A percentile compares a stretch with the other conserved stretches of the same genome.
These are phyloP conservation scores for Garrulus glandarius DNA, from an alignment of 2,797 vertebrate species.

Conservation along the genomic window DNA sequence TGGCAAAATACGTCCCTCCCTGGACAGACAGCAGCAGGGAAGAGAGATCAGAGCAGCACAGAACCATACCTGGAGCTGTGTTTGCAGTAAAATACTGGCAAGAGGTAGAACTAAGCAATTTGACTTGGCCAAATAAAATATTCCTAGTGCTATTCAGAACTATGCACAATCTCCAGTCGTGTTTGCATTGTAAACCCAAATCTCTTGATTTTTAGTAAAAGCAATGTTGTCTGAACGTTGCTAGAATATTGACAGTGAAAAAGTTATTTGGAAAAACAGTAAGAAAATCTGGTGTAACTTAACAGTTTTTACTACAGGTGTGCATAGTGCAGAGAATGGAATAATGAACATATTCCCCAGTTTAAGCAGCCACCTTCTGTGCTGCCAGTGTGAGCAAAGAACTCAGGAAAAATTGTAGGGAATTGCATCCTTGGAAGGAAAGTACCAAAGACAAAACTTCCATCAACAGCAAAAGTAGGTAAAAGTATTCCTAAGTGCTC, in stretches of 20 bases:
- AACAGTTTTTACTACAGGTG: neutral
- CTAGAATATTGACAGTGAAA: neutral
- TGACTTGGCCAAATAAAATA: neutral
- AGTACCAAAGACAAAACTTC: neutral
- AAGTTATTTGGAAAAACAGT: neutral
- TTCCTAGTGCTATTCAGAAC: neutral
- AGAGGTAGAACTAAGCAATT: neutral
- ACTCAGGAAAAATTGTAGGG: neutral
- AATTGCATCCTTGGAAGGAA: neutral
- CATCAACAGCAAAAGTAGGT: neutral
- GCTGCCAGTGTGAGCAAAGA: neutral
- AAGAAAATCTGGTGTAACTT: neutral
- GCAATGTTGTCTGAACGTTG: neutral
- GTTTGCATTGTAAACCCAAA: neutral
- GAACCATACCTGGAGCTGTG: neutral
- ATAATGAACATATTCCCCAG: neutral
- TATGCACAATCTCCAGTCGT: neutral
- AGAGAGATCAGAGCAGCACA: neutral
- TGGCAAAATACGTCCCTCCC: neutral
- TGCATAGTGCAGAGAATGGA: neutral
- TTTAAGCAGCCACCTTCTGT: rapidly evolving
- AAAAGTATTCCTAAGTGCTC: neutral
- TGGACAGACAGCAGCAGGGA: neutral
- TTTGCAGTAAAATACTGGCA: neutral
- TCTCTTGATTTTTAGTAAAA: neutral